A percentile compares a stretch with the other conserved stretches of the same genome.
phyloP scores from a whole-genome alignment of 2,113 vertebrate genomes.

The Pangasianodon hypophthalmus region DNA sequence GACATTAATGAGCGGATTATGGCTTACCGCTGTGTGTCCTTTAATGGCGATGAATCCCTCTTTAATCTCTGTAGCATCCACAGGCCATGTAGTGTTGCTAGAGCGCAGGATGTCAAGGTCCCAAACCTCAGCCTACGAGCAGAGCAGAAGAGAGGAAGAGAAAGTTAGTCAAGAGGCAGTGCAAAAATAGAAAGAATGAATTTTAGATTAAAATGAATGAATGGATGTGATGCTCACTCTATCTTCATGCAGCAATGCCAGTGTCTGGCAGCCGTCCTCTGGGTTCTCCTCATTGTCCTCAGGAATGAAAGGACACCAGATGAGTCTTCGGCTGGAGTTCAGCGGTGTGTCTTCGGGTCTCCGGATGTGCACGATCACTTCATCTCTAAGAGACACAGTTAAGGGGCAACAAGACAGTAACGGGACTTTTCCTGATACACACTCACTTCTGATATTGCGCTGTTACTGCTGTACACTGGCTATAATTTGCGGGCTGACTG shows the following conservation, averaged over 20 bases:
- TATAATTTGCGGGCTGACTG: background rate
- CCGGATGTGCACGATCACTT: conserved; percentile 87
- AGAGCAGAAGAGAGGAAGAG: background rate
- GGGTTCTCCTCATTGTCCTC: conserved; percentile 90
- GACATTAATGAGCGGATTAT: background rate
- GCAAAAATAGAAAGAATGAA: background rate
- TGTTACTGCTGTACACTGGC: too few species aligned
- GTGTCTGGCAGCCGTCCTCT: conserved; percentile 87
- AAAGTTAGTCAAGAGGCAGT: background rate
- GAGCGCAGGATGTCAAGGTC: conserved; percentile 90
- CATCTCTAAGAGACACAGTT: conserved; percentile 81
- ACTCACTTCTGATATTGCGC: background rate
- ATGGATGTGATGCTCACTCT: conserved; percentile 51
- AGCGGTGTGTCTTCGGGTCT: conserved; percentile 81
- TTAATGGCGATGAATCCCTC: conserved; percentile 92
- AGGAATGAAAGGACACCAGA: conserved; percentile 95
- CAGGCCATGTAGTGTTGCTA: conserved; percentile 84
- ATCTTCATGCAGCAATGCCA: conserved; percentile 92
- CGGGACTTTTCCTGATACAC: background rate
- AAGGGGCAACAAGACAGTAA: conserved; percentile 61
- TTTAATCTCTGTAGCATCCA: conserved; percentile 84
- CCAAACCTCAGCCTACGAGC: conserved; percentile 93
- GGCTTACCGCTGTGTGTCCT: conserved; percentile 86
- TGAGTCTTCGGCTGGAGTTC: conserved; percentile 89
- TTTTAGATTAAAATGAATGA: background rate